These are phyloP conservation scores for Magallana angulata DNA, from an alignment of 1,140 invertebrate genomes.

Conservation along the genomic window DNA sequence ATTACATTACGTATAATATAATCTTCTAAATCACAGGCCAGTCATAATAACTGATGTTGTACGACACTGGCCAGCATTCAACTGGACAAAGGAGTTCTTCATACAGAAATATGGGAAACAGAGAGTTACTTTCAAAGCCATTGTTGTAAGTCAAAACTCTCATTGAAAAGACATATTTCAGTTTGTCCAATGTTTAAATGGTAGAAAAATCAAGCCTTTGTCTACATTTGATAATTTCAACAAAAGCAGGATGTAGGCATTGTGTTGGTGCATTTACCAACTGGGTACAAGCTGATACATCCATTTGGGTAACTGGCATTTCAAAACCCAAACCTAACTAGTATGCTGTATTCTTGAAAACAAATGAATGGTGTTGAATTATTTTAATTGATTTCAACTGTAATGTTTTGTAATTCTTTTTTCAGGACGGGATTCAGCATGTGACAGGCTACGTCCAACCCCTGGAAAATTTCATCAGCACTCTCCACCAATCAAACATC, in stretches of 20 bases:
- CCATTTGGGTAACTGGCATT: too few species aligned
- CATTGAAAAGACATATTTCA: background rate
- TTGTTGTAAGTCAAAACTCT: slow-evolving; percentile 62
- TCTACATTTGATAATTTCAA: too few species aligned
- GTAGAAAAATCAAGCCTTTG: too few species aligned
- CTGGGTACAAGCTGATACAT: too few species aligned
- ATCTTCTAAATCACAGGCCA: slow-evolving; percentile 65
- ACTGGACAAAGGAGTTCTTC: slow-evolving; percentile 73
- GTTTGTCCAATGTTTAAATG: too few species aligned
- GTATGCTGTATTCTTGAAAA: background rate
- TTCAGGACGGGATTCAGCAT: slow-evolving; percentile 59
- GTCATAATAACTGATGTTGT: slow-evolving; percentile 73
- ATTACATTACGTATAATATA: too few species aligned
- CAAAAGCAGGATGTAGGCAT: too few species aligned
- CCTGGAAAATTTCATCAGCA: slow-evolving; percentile 63
- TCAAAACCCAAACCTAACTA: background rate
- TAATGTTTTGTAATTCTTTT: background rate
- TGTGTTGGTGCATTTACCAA: too few species aligned
- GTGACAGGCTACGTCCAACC: slow-evolving; percentile 65
- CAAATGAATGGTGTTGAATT: too few species aligned
- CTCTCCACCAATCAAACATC: slow-evolving; percentile 52
- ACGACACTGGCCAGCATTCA: slow-evolving; percentile 68
- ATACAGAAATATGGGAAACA: slow-evolving; percentile 67
- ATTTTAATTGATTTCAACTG: too few species aligned
- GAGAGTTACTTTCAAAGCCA: slow-evolving; percentile 67